These are phyloP conservation scores for Asarcornis scutulata DNA, from an alignment of 2,113 vertebrate species.

Conservation along the genomic window DNA sequence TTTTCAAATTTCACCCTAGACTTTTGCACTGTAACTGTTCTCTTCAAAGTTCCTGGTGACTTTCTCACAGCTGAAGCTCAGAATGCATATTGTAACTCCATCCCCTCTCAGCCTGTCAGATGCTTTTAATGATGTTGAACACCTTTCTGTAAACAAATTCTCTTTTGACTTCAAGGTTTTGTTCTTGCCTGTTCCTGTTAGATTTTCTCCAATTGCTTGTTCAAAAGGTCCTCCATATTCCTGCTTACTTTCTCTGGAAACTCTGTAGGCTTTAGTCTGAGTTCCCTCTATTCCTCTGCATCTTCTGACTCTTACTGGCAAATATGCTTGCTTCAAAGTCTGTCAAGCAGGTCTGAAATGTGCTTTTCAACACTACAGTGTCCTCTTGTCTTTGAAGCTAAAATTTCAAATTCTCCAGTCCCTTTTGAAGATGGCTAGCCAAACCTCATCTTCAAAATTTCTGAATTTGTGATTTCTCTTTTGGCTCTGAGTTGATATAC, in stretches of 20 bases:
- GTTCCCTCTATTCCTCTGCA: neutral
- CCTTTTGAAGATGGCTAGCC: neutral
- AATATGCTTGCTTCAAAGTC: neutral
- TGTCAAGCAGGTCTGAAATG: neutral
- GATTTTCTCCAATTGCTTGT: neutral
- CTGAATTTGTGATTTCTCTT: neutral
- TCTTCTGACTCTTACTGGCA: neutral
- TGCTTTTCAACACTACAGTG: neutral
- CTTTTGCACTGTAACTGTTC: neutral
- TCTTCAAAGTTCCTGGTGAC: neutral
- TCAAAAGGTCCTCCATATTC: neutral
- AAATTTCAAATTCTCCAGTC: neutral
- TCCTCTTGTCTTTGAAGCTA: neutral
- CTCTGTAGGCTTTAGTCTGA: neutral
- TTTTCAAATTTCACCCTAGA: neutral
- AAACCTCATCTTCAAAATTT: neutral
- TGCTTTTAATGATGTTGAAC: neutral
- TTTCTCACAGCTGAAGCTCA: neutral
- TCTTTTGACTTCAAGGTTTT: neutral
- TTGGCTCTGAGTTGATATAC: neutral
- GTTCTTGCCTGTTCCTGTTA: neutral
- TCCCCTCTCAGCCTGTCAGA: neutral
- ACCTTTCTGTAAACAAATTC: neutral
- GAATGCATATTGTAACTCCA: neutral
- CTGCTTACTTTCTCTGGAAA: neutral